phyloP scores from a whole-genome alignment of 2,797 vertebrate species.

The Octomys mimax region DNA sequence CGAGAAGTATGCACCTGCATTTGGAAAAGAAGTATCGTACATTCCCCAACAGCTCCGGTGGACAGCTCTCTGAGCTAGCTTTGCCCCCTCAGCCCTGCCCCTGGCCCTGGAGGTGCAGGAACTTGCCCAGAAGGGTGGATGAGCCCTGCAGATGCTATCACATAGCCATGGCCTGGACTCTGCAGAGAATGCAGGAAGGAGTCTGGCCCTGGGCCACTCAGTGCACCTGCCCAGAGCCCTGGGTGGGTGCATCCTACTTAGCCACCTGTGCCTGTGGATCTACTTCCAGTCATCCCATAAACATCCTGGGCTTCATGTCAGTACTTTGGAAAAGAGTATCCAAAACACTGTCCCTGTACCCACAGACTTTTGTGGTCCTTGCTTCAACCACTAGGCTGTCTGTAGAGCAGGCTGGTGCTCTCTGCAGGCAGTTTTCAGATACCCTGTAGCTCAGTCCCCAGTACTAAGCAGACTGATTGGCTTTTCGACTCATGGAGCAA shows the following conservation, averaged over 20 bases:
- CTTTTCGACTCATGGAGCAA: not conserved
- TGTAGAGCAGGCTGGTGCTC: not conserved
- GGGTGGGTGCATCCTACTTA: not conserved
- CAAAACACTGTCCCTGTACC: not conserved
- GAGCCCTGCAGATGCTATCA: too few species aligned
- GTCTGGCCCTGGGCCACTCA: too few species aligned
- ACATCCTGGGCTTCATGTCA: not conserved
- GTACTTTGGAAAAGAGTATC: not conserved
- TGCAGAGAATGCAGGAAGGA: too few species aligned
- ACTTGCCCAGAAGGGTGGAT: not conserved
- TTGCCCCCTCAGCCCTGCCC: not conserved
- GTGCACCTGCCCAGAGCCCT: not conserved
- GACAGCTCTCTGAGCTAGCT: not conserved
- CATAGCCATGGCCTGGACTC: too few species aligned
- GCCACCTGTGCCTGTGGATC: not conserved
- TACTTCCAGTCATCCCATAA: not conserved
- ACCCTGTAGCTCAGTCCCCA: not conserved
- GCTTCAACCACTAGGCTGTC: not conserved
- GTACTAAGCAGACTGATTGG: not conserved
- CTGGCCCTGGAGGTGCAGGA: too few species aligned
- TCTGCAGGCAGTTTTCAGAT: not conserved
- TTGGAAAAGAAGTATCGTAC: not conserved
- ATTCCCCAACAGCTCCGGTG: not conserved
- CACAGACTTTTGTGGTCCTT: not conserved
- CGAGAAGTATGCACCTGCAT: not conserved